Evolutionary conservation across 2,888 invertebrate genomes (phyloP), one percentile per base, ranked within the genome.

Genomic region (Eupithecia pulchellata): DNA sequence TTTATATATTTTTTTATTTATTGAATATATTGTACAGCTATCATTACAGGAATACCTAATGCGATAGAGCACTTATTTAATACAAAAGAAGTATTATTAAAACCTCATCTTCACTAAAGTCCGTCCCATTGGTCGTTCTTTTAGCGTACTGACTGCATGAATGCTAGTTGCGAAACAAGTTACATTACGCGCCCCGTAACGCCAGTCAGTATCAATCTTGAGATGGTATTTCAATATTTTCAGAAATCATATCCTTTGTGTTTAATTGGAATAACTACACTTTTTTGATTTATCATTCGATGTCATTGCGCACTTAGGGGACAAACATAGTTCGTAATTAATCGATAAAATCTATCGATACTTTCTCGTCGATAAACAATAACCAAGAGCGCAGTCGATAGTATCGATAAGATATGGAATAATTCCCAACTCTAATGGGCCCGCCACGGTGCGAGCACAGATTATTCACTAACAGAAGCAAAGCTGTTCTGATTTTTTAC

Each of bases 291-390:
- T 72, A 27, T 17, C 57, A 73, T 62, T 47, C 36, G 85, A 87
- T 90, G 88, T 91, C 90, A 89, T 81, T 85, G 84, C 83, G 86
- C 90, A 89, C 90, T 91, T 87, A 91, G 82, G 84, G 83, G 86
- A 86, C 91, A 88, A 86, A 85, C 84, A 86, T 82, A 82, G 82
- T 78, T 82, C 83, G 86, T 90, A 91, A 91, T 92, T 91, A 92
- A 90, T 91, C 90, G 90, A 89, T 86, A 84, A 79, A 82, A 89
- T 86, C 87, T 82, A 85, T 88, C 85, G 87, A 86, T 86, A 87
- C 89, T 89, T 87, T 86, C 85, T 87, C 86, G 84, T 82, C 90
- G 92, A 93, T 93, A 93, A 91, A 94, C 93, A 94, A 93, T 93
- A 93, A 92, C 89, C 86, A 83, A 84, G 72, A 86, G 87, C 82